Conservation (phyloP, 2,797 vertebrate genomes). For the Eptatretus atami region DNA sequence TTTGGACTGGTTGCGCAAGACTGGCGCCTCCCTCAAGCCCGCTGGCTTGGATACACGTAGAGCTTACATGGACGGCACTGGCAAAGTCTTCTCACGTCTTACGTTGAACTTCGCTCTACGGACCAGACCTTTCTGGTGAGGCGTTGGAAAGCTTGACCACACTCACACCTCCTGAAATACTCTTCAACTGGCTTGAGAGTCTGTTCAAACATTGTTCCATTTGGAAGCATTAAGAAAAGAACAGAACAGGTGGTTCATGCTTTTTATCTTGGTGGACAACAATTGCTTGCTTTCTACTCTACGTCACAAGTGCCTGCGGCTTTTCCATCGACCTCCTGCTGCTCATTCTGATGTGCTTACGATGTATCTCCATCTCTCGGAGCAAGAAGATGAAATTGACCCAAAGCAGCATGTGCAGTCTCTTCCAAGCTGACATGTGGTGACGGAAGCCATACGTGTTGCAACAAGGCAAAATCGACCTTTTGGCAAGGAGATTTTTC, state of each 20-base stretch:
- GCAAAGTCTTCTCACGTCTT: conserved; percentile 43
- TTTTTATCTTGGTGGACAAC: conserved; percentile 70
- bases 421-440: not conserved
- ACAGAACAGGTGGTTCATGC: conserved; percentile 61
- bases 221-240: conserved; percentile 35
- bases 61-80: conserved; percentile 42
- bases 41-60: conserved; percentile 36
- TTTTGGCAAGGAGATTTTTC: too few relatives aligned
- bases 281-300: conserved; percentile 77
- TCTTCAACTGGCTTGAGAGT: conserved; percentile 60
- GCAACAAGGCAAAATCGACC: too few relatives aligned
- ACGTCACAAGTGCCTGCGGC: conserved; percentile 44
- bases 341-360: conserved; percentile 55
- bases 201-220: conserved; percentile 13
- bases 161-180: conserved; percentile 73
- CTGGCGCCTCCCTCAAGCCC: conserved; percentile 37
- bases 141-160: conserved; percentile 63
- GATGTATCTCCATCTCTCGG: conserved; percentile 37
- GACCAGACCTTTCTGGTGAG: conserved; percentile 80
- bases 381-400: conserved; percentile 7
- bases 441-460: not conserved
- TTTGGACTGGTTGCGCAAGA: conserved; percentile 66
- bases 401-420: not conserved
- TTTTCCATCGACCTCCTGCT: conserved; percentile 52
- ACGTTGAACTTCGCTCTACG: conserved; percentile 26